Percentiles rank a stretch among this genome's conserved stretches.
Conservation (phyloP, 1,140 invertebrate species). For the Hermatobates lingyangjiaoensis region DNA sequence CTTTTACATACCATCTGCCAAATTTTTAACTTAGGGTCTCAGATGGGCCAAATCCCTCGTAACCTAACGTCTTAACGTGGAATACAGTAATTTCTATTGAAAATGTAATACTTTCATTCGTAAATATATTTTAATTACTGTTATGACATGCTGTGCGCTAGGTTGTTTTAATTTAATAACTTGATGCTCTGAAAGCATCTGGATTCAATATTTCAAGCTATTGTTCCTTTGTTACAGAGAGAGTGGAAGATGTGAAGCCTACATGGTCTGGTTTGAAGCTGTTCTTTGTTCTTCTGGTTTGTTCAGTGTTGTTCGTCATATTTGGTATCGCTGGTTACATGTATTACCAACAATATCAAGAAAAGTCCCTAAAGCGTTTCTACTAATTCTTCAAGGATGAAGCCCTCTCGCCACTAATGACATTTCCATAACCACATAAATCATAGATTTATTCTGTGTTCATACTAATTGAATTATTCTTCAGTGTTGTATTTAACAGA, state of each 20-base stretch:
- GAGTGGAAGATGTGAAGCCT: constrained; percentile 70
- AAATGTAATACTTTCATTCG: constrained; percentile 2
- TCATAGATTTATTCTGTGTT: no score
- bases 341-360: constrained; percentile 78
- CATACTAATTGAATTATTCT: no score
- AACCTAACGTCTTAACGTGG: background rate
- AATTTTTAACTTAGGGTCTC: no score
- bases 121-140: background rate
- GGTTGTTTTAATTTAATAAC: background rate
- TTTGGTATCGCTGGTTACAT: constrained; percentile 70
- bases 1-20: no score
- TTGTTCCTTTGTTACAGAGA: constrained; percentile 35
- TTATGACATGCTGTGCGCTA: background rate
- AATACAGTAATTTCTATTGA: background rate
- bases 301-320: constrained; percentile 54
- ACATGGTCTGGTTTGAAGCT: constrained; percentile 70
- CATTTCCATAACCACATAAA: no score
- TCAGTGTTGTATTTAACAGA: no score
- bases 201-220: background rate
- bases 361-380: constrained; percentile 73
- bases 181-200: background rate
- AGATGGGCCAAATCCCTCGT: background rate
- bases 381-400: constrained; percentile 53
- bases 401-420: no score
- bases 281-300: constrained; percentile 64